Percentiles rank a stretch among this genome's conserved stretches.
Evolutionary conservation across 2,888 invertebrate species (phyloP).

Genomic region (Zhengitettix transpicula): DNA sequence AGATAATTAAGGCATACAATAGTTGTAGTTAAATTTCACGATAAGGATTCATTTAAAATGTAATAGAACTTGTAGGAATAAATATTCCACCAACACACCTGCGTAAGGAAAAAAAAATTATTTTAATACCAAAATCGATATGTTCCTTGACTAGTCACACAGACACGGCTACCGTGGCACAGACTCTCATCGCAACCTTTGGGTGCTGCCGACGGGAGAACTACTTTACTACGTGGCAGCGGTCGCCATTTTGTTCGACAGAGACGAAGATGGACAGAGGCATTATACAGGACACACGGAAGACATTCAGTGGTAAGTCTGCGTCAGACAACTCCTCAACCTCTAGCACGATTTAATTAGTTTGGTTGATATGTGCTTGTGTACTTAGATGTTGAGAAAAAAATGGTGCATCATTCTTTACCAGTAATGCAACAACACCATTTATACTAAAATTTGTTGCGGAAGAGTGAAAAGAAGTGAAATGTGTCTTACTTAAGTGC

Average conservation of each 20-base stretch:
- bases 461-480: no score
- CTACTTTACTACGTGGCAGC: conserved; percentile 84
- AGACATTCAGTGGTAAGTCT: conserved; percentile 71
- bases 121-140: no score
- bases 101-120: no score
- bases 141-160: neutral
- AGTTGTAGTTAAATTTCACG: no score
- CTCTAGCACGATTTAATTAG: neutral
- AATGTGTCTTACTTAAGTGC: no score
- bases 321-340: neutral
- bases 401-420: no score
- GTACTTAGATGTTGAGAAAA: neutral
- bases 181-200: conserved; percentile 75
- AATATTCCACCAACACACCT: no score
- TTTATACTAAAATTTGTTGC: no score
- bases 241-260: conserved; percentile 74
- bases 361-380: neutral
- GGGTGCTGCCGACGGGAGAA: conserved; percentile 87
- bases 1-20: no score
- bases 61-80: no score
- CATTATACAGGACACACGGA: conserved; percentile 86
- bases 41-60: no score
- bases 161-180: conserved; percentile 88
- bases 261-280: conserved; percentile 71
- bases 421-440: no score